Conservation (phyloP, 2,797 vertebrate species). For the Lagocephalus sceleratus region DNA sequence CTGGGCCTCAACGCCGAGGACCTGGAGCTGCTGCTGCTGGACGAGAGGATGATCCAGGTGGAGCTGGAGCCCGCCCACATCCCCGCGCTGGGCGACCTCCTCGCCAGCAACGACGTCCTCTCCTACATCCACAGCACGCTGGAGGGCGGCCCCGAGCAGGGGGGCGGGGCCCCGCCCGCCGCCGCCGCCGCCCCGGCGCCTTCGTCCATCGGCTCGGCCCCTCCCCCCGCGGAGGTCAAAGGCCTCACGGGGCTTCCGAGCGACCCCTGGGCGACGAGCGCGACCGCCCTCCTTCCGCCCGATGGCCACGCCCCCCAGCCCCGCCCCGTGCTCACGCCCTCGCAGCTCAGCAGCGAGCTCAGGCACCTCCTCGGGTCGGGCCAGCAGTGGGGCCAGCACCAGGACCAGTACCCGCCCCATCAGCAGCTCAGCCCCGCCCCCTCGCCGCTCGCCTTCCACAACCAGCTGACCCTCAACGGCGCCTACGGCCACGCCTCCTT, state of each 20-base stretch:
- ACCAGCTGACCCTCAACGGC: constrained; percentile 15
- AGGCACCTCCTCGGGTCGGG: constrained; percentile 12
- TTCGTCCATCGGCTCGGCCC: constrained; percentile 32
- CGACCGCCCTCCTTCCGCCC: not conserved
- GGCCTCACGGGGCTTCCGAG: constrained; percentile 14
- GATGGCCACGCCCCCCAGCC: constrained; percentile 4
- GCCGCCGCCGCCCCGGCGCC: constrained; percentile 1
- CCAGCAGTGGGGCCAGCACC: constrained; percentile 49
- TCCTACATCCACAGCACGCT: constrained; percentile 70
- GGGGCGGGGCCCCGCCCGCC: constrained; percentile 6
- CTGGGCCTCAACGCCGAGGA: constrained; percentile 78
- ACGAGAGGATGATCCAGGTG: constrained; percentile 80
- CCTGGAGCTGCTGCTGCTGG: constrained; percentile 79
- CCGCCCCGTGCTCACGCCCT: constrained; percentile 14
- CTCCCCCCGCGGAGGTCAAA: constrained; percentile 8
- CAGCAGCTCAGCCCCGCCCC: not conserved
- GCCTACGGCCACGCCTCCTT: constrained; percentile 28
- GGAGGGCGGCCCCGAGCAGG: constrained; percentile 3
- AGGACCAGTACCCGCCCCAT: not conserved
- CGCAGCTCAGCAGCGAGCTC: constrained; percentile 18
- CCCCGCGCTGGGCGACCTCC: constrained; percentile 56
- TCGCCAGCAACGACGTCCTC: constrained; percentile 74
- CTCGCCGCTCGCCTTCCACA: constrained; percentile 28
- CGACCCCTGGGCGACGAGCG: constrained; percentile 35
- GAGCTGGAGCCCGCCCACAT: constrained; percentile 66